Evolutionary conservation across 2,113 vertebrate genomes (phyloP).

Genomic region (Fulmarus glacialis): DNA sequence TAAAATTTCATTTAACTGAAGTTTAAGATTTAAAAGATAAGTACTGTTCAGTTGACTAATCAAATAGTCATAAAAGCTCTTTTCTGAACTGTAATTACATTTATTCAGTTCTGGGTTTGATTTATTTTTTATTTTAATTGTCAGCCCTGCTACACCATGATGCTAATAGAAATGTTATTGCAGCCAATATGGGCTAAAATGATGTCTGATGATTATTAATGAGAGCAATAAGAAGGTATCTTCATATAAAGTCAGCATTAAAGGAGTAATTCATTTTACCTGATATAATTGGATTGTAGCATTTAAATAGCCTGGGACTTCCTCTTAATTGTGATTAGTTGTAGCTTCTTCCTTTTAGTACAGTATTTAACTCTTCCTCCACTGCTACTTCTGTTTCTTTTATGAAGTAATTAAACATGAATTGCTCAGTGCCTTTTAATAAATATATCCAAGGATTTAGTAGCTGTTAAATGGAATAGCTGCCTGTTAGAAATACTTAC

Average conservation of each 20-base stretch:
- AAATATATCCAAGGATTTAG: conserved; percentile 72
- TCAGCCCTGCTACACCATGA: conserved; percentile 78
- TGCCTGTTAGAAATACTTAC: conserved; percentile 21
- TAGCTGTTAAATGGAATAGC: conserved; percentile 35
- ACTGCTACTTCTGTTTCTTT: conserved; percentile 71
- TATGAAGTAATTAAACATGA: conserved; percentile 79
- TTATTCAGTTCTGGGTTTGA: conserved; percentile 78
- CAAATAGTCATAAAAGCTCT: conserved; percentile 85
- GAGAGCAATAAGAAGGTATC: conserved; percentile 93
- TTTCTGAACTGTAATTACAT: conserved; percentile 80
- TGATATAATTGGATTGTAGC: conserved; percentile 88
- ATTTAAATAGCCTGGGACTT: conserved; percentile 83
- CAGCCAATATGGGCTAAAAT: conserved; percentile 84
- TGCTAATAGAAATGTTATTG: conserved; percentile 89
- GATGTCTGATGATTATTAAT: conserved; percentile 97
- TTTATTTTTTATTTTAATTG: conserved; percentile 87
- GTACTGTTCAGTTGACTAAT: conserved; percentile 77
- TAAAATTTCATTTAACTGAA: conserved; percentile 48
- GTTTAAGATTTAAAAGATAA: conserved; percentile 71
- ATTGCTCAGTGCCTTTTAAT: conserved; percentile 62
- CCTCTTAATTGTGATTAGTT: conserved; percentile 85
- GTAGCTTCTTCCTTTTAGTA: conserved; percentile 77
- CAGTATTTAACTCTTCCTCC: conserved; percentile 78
- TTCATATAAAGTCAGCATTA: conserved; percentile 91
- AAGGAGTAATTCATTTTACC: conserved; percentile 88